Evolutionary conservation across 2,113 vertebrate species (phyloP).

Genomic region (Felis chaus): DNA sequence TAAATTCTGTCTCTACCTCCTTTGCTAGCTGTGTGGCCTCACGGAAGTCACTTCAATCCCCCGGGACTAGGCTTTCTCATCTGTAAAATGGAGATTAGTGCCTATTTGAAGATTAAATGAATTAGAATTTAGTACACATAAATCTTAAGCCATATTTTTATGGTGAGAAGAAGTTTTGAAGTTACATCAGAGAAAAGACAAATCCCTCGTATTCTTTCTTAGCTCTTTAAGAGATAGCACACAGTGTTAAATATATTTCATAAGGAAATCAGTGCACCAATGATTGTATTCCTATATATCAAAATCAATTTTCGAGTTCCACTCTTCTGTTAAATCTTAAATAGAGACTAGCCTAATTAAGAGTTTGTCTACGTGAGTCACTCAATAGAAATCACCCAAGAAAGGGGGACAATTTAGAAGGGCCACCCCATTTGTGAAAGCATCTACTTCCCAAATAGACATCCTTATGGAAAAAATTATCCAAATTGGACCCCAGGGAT

Average conservation of each 20-base stretch:
- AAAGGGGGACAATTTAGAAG: not conserved
- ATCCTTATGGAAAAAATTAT: not conserved
- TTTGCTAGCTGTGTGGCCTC: not conserved
- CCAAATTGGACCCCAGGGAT: not conserved
- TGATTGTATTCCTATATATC: not conserved
- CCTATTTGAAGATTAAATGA: constrained; percentile 9
- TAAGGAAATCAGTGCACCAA: not conserved
- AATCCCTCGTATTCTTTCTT: not conserved
- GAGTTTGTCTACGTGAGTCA: not conserved
- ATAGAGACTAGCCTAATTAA: not conserved
- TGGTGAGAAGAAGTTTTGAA: not conserved
- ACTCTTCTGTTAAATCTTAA: not conserved
- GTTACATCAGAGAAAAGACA: not conserved
- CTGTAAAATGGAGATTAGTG: constrained; percentile 26
- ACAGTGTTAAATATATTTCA: not conserved
- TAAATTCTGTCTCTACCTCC: not conserved
- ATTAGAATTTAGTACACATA: not conserved
- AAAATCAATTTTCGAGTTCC: not conserved
- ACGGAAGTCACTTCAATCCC: not conserved
- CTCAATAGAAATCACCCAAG: not conserved
- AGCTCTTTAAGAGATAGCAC: not conserved
- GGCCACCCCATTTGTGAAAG: not conserved
- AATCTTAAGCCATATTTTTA: not conserved
- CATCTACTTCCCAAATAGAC: not conserved
- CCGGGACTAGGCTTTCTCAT: not conserved